Evolutionary conservation across 2,888 invertebrate genomes (phyloP), one percentile per base, ranked within the genome.

Genomic region (Lithosia quadra): DNA sequence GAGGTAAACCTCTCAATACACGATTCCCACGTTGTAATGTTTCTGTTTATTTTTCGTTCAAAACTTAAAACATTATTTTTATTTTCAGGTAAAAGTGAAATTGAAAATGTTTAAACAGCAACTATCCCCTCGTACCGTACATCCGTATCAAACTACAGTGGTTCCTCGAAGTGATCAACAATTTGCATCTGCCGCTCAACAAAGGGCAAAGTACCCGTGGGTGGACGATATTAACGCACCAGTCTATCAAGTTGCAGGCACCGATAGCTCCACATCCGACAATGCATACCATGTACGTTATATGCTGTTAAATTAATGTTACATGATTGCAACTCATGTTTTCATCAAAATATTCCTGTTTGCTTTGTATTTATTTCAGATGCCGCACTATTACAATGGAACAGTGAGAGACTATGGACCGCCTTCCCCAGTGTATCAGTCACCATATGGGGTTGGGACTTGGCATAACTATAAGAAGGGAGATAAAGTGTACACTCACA

Each of bases 231-330:
- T 89, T 57, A 92, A 90, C 73, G 78, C 90, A 7, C 90, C 92
- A 24, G 87, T 91, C 13, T 93, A 93, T 75, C 94, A 94, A 76
- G 90, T 91, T 49, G 84, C 93, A 53, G 94, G 92, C 10, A 94
- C 95, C 1, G 95, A 95, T 65, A 95, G 95, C 77, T 95, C 95
- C n/a, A 91, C 92, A 22, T 95, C 95, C 0, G 95, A 95, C 69
- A 92, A 90, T 82, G 92, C 92, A 13, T 95, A 95, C 76, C 92
- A 95, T 81, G 95, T 95, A 84, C 77, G 90, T 76, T 56, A 55
- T 2, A 60, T 43, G 1, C 15, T 10, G 21, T n/a, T 58, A 0
- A 33, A 36, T 39, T 49, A 0, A 8, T 49, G n/a, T 33, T 33
- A 13, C 21, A 28, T 21, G 0, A 21, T n/a, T 24, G 8, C 11